Conservation (phyloP, 2,113 vertebrate genomes). For the Martes martes region DNA sequence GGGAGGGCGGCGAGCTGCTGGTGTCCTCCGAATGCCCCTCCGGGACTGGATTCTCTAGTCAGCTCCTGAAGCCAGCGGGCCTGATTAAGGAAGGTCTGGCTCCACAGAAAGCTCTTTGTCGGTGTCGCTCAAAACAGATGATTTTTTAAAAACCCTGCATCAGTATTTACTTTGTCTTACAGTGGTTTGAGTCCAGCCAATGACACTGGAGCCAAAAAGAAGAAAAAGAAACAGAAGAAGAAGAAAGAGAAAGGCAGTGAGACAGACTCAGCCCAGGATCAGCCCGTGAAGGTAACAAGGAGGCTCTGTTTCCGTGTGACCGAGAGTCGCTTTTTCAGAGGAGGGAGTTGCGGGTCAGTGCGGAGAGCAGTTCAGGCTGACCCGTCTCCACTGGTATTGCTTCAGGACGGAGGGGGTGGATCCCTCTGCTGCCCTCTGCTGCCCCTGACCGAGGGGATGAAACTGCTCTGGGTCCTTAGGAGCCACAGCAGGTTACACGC, state of each 20-base stretch:
- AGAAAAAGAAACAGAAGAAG: slow-evolving; percentile 97
- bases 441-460: background rate
- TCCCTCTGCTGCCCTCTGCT: slow-evolving; percentile 23
- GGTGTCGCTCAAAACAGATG: slow-evolving; percentile 28
- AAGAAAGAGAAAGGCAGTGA: slow-evolving; percentile 95
- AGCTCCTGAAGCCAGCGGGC: slow-evolving; percentile 11
- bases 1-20: background rate
- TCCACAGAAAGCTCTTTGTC: slow-evolving; percentile 61
- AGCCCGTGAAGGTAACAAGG: slow-evolving; percentile 87
- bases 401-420: background rate
- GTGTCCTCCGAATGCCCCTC: background rate
- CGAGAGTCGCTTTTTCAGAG: fast-evolving
- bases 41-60: background rate
- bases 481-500: background rate
- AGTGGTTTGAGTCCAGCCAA: slow-evolving; percentile 91
- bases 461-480: background rate
- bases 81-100: slow-evolving; percentile 3
- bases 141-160: slow-evolving; percentile 36
- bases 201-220: slow-evolving; percentile 96
- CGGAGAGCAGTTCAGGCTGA: background rate
- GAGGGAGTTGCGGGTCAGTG: background rate
- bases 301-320: background rate
- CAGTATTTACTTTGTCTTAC: slow-evolving; percentile 73
- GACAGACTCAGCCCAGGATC: slow-evolving; percentile 89
- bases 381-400: background rate